Percentiles rank a stretch among this genome's conserved stretches.
phyloP scores from a whole-genome alignment of 2,888 invertebrate species.

The Podabrus alpinus region DNA sequence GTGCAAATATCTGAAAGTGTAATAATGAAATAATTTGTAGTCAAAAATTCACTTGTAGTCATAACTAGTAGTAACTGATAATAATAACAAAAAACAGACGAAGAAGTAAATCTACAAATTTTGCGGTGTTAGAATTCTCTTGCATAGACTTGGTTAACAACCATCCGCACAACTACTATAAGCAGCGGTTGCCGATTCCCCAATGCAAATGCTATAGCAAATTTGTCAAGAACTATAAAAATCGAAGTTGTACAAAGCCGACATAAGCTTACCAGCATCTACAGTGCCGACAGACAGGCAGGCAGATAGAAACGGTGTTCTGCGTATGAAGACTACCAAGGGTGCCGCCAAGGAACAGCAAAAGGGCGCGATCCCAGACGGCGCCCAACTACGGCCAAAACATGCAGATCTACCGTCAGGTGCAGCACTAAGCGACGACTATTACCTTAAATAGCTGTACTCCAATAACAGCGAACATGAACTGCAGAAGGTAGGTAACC shows the following conservation, averaged over 20 bases:
- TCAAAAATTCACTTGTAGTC: slow-evolving; percentile 56
- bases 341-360: slow-evolving; percentile 31
- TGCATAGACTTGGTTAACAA: slow-evolving; percentile 38
- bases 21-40: slow-evolving; percentile 10
- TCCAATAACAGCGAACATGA: slow-evolving; percentile 99
- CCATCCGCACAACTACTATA: slow-evolving; percentile 41
- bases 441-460: slow-evolving; percentile 99
- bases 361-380: slow-evolving; percentile 23
- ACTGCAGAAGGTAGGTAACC: slow-evolving; percentile 99
- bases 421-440: slow-evolving; percentile 50
- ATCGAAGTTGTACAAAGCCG: slow-evolving; percentile 32
- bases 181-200: slow-evolving; percentile 34
- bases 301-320: slow-evolving; percentile 41
- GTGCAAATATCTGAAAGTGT: slow-evolving; percentile 17
- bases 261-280: slow-evolving; percentile 49
- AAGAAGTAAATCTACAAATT: slow-evolving; percentile 37
- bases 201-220: slow-evolving; percentile 24
- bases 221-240: slow-evolving; percentile 32
- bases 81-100: slow-evolving; percentile 29
- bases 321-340: slow-evolving; percentile 34
- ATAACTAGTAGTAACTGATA: slow-evolving; percentile 52
- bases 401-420: slow-evolving; percentile 52
- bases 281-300: slow-evolving; percentile 49
- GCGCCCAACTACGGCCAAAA: slow-evolving; percentile 48
- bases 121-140: slow-evolving; percentile 38